Evolutionary conservation across 1,140 invertebrate species (phyloP).

Genomic region (Drosophila lini): DNA sequence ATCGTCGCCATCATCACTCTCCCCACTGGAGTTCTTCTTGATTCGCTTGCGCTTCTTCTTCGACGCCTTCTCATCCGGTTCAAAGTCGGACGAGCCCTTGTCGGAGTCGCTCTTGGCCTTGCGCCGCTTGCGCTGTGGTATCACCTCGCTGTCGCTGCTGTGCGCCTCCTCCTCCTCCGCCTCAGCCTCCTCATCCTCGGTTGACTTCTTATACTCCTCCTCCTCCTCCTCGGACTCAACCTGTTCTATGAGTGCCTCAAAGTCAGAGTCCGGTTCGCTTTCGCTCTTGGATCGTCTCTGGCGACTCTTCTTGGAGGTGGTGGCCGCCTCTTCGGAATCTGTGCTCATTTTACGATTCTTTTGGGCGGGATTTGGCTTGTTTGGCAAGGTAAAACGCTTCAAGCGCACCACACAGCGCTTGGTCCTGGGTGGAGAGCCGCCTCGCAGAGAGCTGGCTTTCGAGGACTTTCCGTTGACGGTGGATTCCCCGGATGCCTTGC

Average conservation of each 20-base stretch:
- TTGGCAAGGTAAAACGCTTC: constrained; percentile 38
- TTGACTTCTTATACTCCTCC: constrained; percentile 15
- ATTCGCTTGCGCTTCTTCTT: constrained; percentile 74
- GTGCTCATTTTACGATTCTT: constrained; percentile 53
- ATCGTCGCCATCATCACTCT: constrained; percentile 79
- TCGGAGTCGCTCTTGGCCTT: constrained; percentile 57
- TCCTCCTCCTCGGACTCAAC: constrained; percentile 40
- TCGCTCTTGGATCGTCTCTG: constrained; percentile 42
- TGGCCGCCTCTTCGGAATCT: constrained; percentile 65
- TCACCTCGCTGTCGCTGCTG: constrained; percentile 77
- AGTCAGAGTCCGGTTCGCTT: constrained; percentile 54
- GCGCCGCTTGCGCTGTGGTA: constrained; percentile 76
- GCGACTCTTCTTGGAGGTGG: constrained; percentile 49
- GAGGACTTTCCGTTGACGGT: constrained; percentile 11
- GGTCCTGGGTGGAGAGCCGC: constrained; percentile 1
- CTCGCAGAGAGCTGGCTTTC: background rate
- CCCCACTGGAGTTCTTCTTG: constrained; percentile 66
- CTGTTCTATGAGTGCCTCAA: constrained; percentile 34
- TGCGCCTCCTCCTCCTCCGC: constrained; percentile 31
- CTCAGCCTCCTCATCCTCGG: constrained; percentile 7
- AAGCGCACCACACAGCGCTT: constrained; percentile 62
- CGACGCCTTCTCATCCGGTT: constrained; percentile 61
- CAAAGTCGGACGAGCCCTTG: constrained; percentile 70
- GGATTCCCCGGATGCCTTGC: background rate
- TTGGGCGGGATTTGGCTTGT: constrained; percentile 21